phyloP scores from a whole-genome alignment of 2,888 invertebrate species.

The Chrysolina americana region DNA sequence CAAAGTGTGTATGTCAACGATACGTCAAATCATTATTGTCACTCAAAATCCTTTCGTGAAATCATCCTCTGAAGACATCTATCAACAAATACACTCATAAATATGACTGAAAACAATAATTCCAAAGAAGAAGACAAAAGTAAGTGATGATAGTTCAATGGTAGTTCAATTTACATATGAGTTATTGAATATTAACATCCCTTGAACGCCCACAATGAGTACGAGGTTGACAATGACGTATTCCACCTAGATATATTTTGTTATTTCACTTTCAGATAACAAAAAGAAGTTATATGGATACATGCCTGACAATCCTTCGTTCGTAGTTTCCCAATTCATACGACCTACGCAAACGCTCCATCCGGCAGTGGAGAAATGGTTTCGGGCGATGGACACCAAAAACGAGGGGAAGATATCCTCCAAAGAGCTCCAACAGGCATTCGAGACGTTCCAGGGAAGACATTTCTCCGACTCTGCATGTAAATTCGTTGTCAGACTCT shows the following conservation, averaged over 20 bases:
- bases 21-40: background rate
- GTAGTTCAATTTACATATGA: too few species aligned
- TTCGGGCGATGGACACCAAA: conserved; percentile 58
- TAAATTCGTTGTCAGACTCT: conserved; percentile 65
- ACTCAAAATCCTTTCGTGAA: conserved; percentile 21
- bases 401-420: conserved; percentile 61
- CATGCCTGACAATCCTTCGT: conserved; percentile 37
- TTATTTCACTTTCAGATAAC: conserved; percentile 25
- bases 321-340: conserved; percentile 25
- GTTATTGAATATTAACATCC: too few species aligned
- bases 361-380: conserved; percentile 62
- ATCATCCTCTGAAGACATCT: conserved; percentile 16
- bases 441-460: conserved; percentile 63
- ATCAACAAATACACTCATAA: background rate
- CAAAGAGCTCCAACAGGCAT: conserved; percentile 64
- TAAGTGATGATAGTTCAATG: conserved; percentile 19
- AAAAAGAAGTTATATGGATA: conserved; percentile 29
- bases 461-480: conserved; percentile 63
- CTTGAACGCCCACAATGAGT: too few species aligned
- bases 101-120: conserved; percentile 12
- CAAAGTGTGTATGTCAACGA: background rate
- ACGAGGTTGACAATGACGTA: too few species aligned
- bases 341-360: conserved; percentile 41
- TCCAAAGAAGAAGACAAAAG: conserved; percentile 24
- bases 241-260: background rate